A percentile compares a stretch with the other conserved stretches of the same genome.
Evolutionary conservation across 2,113 vertebrate species (phyloP).

Genomic region (Atractosteus spatula): DNA sequence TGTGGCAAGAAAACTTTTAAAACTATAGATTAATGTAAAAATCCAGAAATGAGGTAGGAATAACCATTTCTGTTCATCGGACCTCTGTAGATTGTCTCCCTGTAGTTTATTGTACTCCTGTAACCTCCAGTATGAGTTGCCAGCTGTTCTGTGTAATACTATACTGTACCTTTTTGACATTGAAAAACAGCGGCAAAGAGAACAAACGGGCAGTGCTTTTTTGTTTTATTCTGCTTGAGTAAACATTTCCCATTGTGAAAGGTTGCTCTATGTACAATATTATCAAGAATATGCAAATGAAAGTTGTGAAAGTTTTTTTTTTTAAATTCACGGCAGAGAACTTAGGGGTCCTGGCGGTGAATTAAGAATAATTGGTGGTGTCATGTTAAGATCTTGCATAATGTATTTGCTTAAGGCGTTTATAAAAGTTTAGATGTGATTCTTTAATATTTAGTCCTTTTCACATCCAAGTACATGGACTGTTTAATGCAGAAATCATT

Average conservation of each 20-base stretch:
- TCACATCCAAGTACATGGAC: constrained; percentile 27
- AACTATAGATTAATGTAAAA: too few species aligned
- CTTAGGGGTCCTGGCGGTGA: not conserved
- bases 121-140: not conserved
- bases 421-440: not conserved
- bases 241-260: too few species aligned
- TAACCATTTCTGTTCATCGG: too few species aligned
- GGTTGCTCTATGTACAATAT: too few species aligned
- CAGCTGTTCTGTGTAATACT: not conserved
- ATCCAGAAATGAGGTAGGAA: too few species aligned
- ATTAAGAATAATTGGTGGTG: not conserved
- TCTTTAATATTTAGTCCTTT: too few species aligned
- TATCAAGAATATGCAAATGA: not conserved
- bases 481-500: constrained; percentile 47
- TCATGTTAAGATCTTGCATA: too few species aligned
- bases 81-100: too few species aligned
- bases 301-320: not conserved
- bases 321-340: not conserved
- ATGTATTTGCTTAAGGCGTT: not conserved
- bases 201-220: not conserved
- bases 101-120: not conserved
- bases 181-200: not conserved
- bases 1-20: too few species aligned
- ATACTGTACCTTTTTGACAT: not conserved
- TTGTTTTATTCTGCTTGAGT: not conserved